Conservation (phyloP, 2,797 vertebrate species). For the Octomys mimax region DNA sequence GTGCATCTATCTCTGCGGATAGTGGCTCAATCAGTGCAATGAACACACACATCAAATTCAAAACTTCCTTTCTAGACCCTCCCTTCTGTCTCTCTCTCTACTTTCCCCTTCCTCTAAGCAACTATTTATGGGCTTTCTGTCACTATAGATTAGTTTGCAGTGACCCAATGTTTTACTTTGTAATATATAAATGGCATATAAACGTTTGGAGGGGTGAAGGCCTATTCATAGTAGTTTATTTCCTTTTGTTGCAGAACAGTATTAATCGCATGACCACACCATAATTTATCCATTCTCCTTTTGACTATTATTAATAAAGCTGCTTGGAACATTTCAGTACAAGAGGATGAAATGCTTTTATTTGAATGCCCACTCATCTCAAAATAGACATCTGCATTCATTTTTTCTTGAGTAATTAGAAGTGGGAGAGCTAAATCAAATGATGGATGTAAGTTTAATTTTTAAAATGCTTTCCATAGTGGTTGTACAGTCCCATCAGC, state of each 20-base stretch:
- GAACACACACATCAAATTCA: neutral
- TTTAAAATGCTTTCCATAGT: neutral
- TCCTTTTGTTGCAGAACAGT: neutral
- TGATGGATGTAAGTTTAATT: neutral
- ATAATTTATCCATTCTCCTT: neutral
- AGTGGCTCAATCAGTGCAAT: neutral
- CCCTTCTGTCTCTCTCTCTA: neutral
- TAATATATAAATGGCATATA: neutral
- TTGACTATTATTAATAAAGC: neutral
- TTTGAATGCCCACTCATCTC: slow-evolving; percentile 13
- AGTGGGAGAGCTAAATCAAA: neutral
- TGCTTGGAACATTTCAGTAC: neutral
- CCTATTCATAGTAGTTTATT: neutral
- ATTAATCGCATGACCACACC: neutral
- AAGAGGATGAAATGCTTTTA: neutral
- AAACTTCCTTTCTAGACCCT: neutral
- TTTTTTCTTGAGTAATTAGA: neutral
- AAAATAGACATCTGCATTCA: neutral
- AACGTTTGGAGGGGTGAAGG: neutral
- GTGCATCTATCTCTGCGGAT: neutral
- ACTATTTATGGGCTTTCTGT: neutral
- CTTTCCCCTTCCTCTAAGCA: neutral
- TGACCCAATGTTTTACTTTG: neutral
- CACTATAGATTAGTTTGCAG: neutral
- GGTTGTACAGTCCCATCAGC: neutral